Evolutionary conservation across 2,888 invertebrate genomes (phyloP).

Genomic region (Drosophila nigricruria): DNA sequence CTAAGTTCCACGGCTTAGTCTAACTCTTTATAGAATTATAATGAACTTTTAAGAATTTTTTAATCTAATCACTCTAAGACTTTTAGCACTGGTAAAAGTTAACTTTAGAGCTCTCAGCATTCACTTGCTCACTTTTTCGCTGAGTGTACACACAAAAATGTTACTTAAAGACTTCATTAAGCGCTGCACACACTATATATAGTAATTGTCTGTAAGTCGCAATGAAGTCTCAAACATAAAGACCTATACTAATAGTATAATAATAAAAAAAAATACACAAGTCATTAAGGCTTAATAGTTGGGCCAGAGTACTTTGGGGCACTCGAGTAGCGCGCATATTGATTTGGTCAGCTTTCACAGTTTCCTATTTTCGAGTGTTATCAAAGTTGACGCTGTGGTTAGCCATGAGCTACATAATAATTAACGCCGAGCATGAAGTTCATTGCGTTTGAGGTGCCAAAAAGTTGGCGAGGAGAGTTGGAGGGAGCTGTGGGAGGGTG

Average conservation of each 20-base stretch:
- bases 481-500: not conserved
- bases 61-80: not conserved
- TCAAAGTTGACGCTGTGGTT: conserved; percentile 19
- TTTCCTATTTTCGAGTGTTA: conserved; percentile 10
- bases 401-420: conserved; percentile 54
- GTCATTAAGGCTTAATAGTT: conserved; percentile 1
- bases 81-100: not conserved
- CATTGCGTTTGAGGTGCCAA: conserved; percentile 16
- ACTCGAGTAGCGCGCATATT: conserved; percentile 1
- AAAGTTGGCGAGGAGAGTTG: not conserved
- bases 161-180: conserved; percentile 14
- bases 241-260: conserved; percentile 1
- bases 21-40: too few species aligned
- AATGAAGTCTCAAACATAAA: conserved; percentile 7
- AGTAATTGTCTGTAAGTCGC: conserved; percentile 5
- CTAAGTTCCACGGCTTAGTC: too few species aligned
- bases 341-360: conserved; percentile 6
- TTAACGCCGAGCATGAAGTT: conserved; percentile 60
- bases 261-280: conserved; percentile 11
- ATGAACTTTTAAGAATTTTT: not conserved
- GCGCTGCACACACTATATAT: not conserved
- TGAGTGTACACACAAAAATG: not conserved
- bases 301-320: conserved; percentile 2
- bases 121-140: too few species aligned
- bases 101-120: too few species aligned